A percentile compares a stretch with the other conserved stretches of the same genome.
Conservation (phyloP, 2,797 vertebrate genomes). For the Sternarchorhynchus goeldii region DNA sequence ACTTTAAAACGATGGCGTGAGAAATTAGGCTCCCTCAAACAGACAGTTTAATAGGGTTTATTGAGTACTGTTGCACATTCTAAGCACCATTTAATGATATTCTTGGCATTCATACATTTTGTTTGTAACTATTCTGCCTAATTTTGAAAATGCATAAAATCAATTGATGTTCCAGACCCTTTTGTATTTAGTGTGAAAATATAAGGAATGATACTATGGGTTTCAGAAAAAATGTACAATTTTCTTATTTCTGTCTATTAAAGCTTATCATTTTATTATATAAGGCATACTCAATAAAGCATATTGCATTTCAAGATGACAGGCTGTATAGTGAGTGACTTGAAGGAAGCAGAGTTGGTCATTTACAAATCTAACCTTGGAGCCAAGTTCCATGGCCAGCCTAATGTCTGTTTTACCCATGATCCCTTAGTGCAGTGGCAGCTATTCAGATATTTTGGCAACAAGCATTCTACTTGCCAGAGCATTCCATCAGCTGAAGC, state of each 20-base stretch:
- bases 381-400: constrained; percentile 32
- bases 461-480: constrained; percentile 72
- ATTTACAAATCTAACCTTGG: not conserved
- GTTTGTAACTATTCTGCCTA: constrained; percentile 7
- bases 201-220: constrained; percentile 17
- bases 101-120: constrained; percentile 1
- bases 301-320: constrained; percentile 44
- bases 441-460: constrained; percentile 83
- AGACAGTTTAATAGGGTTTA: not conserved
- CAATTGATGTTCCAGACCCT: constrained; percentile 38
- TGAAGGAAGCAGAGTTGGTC: constrained; percentile 13
- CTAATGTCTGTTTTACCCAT: constrained; percentile 58
- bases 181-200: constrained; percentile 56
- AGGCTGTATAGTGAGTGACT: constrained; percentile 16
- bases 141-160: constrained; percentile 46
- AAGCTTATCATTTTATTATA: constrained; percentile 49
- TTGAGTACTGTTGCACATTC: constrained; percentile 14
- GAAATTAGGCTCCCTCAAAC: no score
- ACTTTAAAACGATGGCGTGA: no score
- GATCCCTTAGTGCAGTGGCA: constrained; percentile 56
- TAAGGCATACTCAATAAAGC: constrained; percentile 37
- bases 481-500: constrained; percentile 80
- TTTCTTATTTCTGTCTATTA: constrained; percentile 49
- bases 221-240: not conserved
- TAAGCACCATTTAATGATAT: constrained; percentile 3